Evolutionary conservation across 1,140 invertebrate genomes (phyloP).

Genomic region (Drosophila nebulosa): DNA sequence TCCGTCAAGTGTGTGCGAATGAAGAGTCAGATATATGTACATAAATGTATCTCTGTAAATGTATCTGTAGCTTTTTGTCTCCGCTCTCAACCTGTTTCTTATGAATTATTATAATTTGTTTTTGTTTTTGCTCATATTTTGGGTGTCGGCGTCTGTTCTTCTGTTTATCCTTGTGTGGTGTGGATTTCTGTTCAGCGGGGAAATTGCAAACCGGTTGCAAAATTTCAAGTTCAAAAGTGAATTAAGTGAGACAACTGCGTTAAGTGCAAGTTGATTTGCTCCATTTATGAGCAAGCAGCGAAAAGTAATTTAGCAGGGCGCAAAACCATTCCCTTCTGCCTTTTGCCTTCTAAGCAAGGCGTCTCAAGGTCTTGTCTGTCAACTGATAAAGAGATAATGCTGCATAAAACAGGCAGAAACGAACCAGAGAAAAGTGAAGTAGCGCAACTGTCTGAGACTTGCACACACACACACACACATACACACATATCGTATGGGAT

Average conservation of each 20-base stretch:
- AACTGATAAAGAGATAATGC: conserved; percentile 73
- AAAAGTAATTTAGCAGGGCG: conserved; percentile 5
- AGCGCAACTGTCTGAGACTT: conserved; percentile 30
- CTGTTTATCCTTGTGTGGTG: conserved; percentile 19
- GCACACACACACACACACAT: conserved; percentile 10
- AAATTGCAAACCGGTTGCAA: conserved; percentile 37
- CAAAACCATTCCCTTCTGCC: background rate
- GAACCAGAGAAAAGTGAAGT: conserved; percentile 22
- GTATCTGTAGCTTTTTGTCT: conserved; percentile 29
- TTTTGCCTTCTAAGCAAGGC: conserved; percentile 54
- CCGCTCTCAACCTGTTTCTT: conserved; percentile 58
- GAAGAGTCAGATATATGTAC: background rate
- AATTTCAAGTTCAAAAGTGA: conserved; percentile 38
- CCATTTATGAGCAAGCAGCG: conserved; percentile 17
- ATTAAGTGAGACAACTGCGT: conserved; percentile 38
- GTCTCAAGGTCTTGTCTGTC: conserved; percentile 66
- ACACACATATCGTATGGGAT: background rate
- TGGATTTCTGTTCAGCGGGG: conserved; percentile 6
- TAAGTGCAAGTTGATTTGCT: conserved; percentile 30
- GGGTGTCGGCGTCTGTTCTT: conserved; percentile 1
- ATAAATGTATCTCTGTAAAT: conserved; percentile 1
- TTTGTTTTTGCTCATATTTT: background rate
- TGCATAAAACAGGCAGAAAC: conserved; percentile 26
- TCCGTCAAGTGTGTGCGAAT: conserved; percentile 67
- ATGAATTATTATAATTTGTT: conserved; percentile 47